phyloP scores from a whole-genome alignment of 2,888 invertebrate genomes.

The Acheta domesticus region DNA sequence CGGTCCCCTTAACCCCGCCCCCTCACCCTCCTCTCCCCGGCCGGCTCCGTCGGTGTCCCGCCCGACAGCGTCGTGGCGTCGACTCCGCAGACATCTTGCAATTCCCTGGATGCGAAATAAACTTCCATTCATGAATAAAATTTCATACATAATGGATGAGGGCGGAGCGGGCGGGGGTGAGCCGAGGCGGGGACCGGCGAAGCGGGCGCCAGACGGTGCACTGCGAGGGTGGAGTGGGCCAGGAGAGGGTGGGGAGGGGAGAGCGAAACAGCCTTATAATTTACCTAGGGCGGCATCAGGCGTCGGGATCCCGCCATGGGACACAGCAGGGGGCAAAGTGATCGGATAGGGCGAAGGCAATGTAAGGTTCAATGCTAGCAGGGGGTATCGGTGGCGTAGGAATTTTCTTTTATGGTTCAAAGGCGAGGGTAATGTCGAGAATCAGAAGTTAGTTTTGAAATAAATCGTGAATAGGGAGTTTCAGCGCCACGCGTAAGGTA shows the following conservation, averaged over 20 bases:
- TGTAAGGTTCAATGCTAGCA: not conserved
- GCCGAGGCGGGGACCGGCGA: not conserved
- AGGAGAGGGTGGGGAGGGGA: not conserved
- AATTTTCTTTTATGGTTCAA: not conserved
- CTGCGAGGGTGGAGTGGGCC: not conserved
- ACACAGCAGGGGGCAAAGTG: not conserved
- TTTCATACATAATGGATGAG: conserved; percentile 33
- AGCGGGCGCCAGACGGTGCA: too few species aligned
- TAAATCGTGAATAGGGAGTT: too few species aligned
- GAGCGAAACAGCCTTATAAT: conserved; percentile 29
- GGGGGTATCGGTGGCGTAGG: not conserved
- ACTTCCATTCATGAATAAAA: conserved; percentile 33
- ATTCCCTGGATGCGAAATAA: conserved; percentile 31
- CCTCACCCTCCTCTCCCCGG: not conserved
- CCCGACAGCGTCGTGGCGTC: not conserved
- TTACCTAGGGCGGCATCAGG: conserved; percentile 20
- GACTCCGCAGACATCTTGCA: conserved; percentile 27
- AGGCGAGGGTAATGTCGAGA: not conserved
- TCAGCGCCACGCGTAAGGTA: too few species aligned
- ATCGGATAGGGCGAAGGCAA: not conserved
- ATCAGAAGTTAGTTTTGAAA: too few species aligned
- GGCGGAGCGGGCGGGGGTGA: conserved; percentile 21
- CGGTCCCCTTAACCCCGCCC: not conserved
- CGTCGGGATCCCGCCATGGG: not conserved
- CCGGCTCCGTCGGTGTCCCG: not conserved